phyloP scores from a whole-genome alignment of 1,140 invertebrate genomes.

The Apis laboriosa region DNA sequence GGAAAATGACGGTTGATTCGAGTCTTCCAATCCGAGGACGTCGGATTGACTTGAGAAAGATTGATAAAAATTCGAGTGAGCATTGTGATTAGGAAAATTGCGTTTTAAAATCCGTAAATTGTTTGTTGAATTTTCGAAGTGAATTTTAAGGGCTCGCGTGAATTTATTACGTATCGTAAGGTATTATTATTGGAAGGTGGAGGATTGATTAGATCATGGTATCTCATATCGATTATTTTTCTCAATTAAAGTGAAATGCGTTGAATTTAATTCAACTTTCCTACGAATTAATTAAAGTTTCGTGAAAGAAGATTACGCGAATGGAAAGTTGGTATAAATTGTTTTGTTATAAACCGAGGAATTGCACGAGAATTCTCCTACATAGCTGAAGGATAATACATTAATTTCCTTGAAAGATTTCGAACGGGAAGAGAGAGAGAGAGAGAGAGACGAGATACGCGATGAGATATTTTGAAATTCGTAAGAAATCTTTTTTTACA shows the following conservation, averaged over 20 bases:
- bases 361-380: not conserved
- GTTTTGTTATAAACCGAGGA: not conserved
- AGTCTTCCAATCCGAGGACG: not conserved
- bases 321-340: conserved; percentile 10
- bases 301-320: not conserved
- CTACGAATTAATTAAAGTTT: conserved; percentile 9
- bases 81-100: too few species aligned
- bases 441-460: not conserved
- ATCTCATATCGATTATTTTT: not conserved
- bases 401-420: not conserved
- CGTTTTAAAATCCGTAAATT: too few species aligned
- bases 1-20: not conserved
- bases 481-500: too few species aligned
- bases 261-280: conserved; percentile 21
- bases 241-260: not conserved
- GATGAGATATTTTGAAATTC: not conserved
- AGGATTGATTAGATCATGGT: too few species aligned
- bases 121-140: too few species aligned
- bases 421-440: too few species aligned
- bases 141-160: too few species aligned
- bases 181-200: too few species aligned
- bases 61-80: too few species aligned
- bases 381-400: not conserved
- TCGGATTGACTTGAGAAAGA: not conserved
- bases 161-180: too few species aligned